Evolutionary conservation across 1,140 invertebrate genomes (phyloP), one percentile per base, ranked within the genome.

Genomic region (Hormaphis cornu): DNA sequence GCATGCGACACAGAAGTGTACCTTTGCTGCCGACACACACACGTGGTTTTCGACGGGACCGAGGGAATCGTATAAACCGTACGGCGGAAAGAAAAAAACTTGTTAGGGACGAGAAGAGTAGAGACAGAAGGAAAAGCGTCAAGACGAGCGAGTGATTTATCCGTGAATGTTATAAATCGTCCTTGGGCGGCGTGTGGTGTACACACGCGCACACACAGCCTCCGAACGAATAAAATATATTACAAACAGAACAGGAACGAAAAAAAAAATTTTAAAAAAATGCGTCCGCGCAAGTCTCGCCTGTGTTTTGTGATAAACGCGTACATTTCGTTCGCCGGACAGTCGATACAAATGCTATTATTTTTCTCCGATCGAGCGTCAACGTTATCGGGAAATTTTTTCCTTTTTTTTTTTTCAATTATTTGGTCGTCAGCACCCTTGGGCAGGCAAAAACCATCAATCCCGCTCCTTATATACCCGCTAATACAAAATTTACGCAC

Each of bases 131-230:
- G 18, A 70, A 63, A 61, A 61, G 42, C 61, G 61, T 66, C 44
- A 30, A 46, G 61, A 66, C 26, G n/a, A n/a, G 24, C 61, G 24
- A 66, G 61, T 66, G 44, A 66, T 48, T 66, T 66, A 66, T 66
- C 33, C 42, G 30, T 28, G 61, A 30, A 40, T 58, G 40, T 58
- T 58, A 58, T 58, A 58, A 58, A 58, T 58, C 54, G 54, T 58
- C 54, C 54, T 58, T 58, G 28, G 61, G 61, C 28, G 30, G 8
- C 42, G 42, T 16, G 16, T 46, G n/a, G 42, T 50, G 18, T 66
- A 30, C 46, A 46, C 26, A 14, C 24, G 16, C 16, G 16, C 26
- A 52, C 16, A 46, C 9, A 54, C 5, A 28, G 33, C 44, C 18
- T 8, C 59, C 59, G 42, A 63, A 63, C 24, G 44, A 44, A 66